Base-by-base conservation (phyloP, 2,888 invertebrate genomes). In the Podabrus alpinus region DNA sequence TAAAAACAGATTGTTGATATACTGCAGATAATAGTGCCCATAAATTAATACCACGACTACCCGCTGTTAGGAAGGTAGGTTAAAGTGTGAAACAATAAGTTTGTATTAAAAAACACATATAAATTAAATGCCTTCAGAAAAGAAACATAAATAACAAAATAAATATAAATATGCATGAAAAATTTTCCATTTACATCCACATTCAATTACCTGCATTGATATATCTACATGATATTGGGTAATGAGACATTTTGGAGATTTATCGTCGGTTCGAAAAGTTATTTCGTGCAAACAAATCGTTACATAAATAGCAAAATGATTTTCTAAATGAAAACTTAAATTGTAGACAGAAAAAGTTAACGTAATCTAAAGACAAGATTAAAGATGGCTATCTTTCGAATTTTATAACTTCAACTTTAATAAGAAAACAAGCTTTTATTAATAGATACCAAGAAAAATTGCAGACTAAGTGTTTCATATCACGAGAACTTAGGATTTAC, bases 351-450 rank as follows among this genome's bases (percentile, higher is more conserved):
- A 84, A 84, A 83, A 83, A 83, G 81, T 82, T 82, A 84, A 85
- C 83, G 84, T 82, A 85, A 84, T 83, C 85, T 81, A 85, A 85
- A 85, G 85, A 86, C 85, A 85, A 86, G 86, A 87, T 86, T 87
- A 87, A 87, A 87, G 87, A 87, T 87, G 84, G 81, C 86, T 87
- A 87, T 87, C 87, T 76, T 81, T 79, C 78, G 81, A 81, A 84
- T 85, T 85, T 85, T 85, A 86, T 86, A 86, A 86, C 85, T 85
- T 84, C 85, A 86, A 87, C 82, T 87, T 86, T 87, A 87, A 87
- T 86, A 87, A 87, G 86, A 86, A 85, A 86, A 85, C 86, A 82
- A 84, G 83, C 83, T 84, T 84, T 85, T 85, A 85, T 85, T 86
- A 85, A 85, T 86, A 84, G 85, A 84, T 83, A 79, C 82, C 77